These are phyloP conservation scores for Sclerurus mexicanus DNA, from an alignment of 2,113 vertebrate species.

Conservation along the genomic window DNA sequence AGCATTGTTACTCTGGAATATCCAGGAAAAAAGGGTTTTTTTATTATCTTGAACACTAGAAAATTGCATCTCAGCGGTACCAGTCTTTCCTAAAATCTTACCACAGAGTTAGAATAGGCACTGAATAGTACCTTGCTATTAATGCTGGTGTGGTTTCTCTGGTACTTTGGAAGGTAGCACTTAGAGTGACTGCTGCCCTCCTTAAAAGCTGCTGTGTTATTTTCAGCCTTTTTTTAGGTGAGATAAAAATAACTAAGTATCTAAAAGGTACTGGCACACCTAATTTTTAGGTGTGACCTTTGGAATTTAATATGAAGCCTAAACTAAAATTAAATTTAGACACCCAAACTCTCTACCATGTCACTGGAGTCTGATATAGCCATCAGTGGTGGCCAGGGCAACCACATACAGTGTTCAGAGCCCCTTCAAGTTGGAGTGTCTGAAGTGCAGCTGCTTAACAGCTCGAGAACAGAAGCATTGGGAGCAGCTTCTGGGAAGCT, in stretches of 20 bases:
- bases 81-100: not conserved
- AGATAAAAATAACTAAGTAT: not conserved
- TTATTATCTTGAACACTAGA: not conserved
- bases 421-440: not conserved
- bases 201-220: not conserved
- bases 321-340: not conserved
- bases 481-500: not conserved
- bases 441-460: not conserved
- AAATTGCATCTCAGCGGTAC: not conserved
- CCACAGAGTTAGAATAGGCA: not conserved
- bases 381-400: not conserved
- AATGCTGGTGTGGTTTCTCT: not conserved
- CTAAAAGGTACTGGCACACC: not conserved
- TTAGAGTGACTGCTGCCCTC: not conserved
- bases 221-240: not conserved
- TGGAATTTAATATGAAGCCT: not conserved
- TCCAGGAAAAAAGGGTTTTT: not conserved
- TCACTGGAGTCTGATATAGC: not conserved
- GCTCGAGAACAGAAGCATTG: not conserved
- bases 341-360: not conserved
- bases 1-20: not conserved
- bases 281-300: not conserved
- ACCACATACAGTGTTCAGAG: accelerated
- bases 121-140: not conserved
- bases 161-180: not conserved